phyloP scores from a whole-genome alignment of 2,888 invertebrate genomes.

The Drosophila infuscata region DNA sequence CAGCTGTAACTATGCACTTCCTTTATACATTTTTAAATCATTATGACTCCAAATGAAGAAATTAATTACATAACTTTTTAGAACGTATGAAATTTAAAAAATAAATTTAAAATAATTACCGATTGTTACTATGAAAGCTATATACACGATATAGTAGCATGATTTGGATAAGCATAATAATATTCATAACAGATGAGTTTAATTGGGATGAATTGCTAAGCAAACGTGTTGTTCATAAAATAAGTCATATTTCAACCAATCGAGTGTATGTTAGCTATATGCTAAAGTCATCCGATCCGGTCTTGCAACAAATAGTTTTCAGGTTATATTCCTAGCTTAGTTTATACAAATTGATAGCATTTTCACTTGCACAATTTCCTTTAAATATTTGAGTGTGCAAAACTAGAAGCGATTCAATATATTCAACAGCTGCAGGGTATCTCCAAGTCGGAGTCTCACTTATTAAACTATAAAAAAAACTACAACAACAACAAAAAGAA shows the following conservation, averaged over 20 bases:
- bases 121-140: neutral
- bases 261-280: neutral
- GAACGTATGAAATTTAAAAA: neutral
- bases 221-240: neutral
- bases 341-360: neutral
- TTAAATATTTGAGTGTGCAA: neutral
- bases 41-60: too few relatives aligned
- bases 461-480: slow-evolving; percentile 28
- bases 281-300: neutral
- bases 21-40: too few relatives aligned
- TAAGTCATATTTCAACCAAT: rapidly evolving
- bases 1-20: too few relatives aligned
- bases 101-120: rapidly evolving
- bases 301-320: neutral
- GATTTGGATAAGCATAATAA: neutral
- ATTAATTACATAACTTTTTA: too few relatives aligned
- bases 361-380: neutral
- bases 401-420: neutral
- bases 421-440: neutral
- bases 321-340: neutral
- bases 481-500: neutral
- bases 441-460: slow-evolving; percentile 2
- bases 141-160: neutral
- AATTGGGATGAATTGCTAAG: neutral
- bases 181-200: neutral